Percentiles rank a stretch among this genome's conserved stretches.
phyloP scores from a whole-genome alignment of 2,797 vertebrate species.

The Neoniphon sammara region DNA sequence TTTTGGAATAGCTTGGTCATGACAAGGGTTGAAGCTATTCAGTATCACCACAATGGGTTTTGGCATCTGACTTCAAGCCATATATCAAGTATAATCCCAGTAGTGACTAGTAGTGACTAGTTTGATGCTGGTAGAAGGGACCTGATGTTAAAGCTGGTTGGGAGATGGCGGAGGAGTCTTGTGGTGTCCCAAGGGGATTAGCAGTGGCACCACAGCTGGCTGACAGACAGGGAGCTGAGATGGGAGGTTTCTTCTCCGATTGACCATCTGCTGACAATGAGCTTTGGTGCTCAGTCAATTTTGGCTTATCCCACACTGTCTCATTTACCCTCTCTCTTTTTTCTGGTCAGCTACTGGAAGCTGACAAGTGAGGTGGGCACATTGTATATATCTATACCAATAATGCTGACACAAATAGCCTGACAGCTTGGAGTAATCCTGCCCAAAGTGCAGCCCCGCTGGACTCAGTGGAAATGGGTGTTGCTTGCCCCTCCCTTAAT shows the following conservation, averaged over 20 bases:
- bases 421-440: constrained; percentile 26
- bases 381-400: background rate
- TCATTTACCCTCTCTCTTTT: constrained; percentile 5
- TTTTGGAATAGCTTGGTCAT: too few species aligned
- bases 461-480: constrained; percentile 38
- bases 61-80: too few species aligned
- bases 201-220: constrained; percentile 12
- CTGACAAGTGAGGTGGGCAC: constrained; percentile 25
- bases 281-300: constrained; percentile 54
- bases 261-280: constrained; percentile 73
- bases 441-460: background rate
- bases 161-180: constrained; percentile 14
- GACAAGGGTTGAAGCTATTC: too few species aligned
- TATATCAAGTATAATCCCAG: too few species aligned
- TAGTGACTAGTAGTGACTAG: background rate
- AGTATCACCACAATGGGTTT: background rate
- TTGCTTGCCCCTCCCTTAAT: constrained; percentile 37
- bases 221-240: constrained; percentile 72
- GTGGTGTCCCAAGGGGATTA: constrained; percentile 51
- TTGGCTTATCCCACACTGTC: constrained; percentile 42
- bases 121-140: background rate
- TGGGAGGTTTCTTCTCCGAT: constrained; percentile 65
- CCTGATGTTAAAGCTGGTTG: constrained; percentile 6
- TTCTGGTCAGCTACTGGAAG: constrained; percentile 59
- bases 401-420: background rate